Percentiles rank a stretch among this genome's conserved stretches.
These are phyloP conservation scores for Catalaphyllia jardinei DNA, from an alignment of 64 coral and sea anemone species.

Conservation along the genomic window DNA sequence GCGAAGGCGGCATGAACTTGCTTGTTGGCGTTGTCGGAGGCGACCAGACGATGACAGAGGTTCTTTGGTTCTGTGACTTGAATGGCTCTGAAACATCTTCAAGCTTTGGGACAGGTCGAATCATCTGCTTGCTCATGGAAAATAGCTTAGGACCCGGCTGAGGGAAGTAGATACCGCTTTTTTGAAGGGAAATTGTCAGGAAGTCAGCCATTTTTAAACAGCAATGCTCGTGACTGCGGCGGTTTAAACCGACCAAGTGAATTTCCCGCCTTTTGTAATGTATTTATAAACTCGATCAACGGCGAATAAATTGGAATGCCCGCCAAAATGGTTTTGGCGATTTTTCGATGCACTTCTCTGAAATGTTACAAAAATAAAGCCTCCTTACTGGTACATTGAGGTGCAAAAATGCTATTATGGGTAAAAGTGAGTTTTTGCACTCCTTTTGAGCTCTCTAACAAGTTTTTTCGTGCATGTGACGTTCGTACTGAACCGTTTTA, in stretches of 20 bases:
- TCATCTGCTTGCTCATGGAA: slow-evolving; percentile 55
- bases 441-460: background rate
- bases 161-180: slow-evolving; percentile 91
- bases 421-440: background rate
- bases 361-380: background rate
- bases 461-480: background rate
- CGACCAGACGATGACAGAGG: slow-evolving; percentile 75
- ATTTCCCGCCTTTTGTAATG: slow-evolving; percentile 81
- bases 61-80: slow-evolving; percentile 63
- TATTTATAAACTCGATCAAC: slow-evolving; percentile 55
- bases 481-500: background rate
- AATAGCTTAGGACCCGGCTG: slow-evolving; percentile 75
- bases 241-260: slow-evolving; percentile 58
- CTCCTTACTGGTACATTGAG: background rate
- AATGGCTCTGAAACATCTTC: slow-evolving; percentile 30
- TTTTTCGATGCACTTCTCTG: background rate
- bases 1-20: slow-evolving; percentile 38
- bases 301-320: slow-evolving; percentile 59
- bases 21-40: slow-evolving; percentile 64
- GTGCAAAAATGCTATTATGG: background rate
- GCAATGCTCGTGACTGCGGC: slow-evolving; percentile 17
- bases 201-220: slow-evolving; percentile 98
- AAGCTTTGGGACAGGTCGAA: slow-evolving; percentile 68
- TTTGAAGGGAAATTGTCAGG: slow-evolving; percentile 85
- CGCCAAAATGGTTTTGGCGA: slow-evolving; percentile 26